Base-by-base conservation (phyloP, 2,888 invertebrate species). In the Scrobipalpa costella region DNA sequence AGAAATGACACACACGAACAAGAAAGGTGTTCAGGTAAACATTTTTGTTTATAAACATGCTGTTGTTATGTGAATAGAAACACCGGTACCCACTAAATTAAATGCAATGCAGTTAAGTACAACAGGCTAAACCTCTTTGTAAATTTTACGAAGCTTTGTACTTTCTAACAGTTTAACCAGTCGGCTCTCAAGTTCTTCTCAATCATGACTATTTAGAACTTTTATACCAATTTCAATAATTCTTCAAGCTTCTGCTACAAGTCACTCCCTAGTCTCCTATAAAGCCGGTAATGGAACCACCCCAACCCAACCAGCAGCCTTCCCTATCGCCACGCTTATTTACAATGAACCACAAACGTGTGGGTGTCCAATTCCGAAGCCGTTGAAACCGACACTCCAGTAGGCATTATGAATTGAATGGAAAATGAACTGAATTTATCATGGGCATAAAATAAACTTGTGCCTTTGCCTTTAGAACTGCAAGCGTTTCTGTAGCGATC, bases 391-490 rank as follows among this genome's bases (percentile, higher is more conserved):
- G 57, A 62, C 62, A 62, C 57, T 57, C 34, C 57, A n/a, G 57
- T 57, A 62, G 47, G 38, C 55, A 62, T 50, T 62, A 57, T 44
- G 49, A 62, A 63, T 58, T 58, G 44, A 62, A 62, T 57, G 57
- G 57, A 44, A 49, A 61, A 62, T 64, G 57, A 58, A 57, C 57
- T 59, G 33, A 61, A 62, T 66, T 47, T 66, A 57, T 63, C 49
- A 59, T 61, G 62, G 62, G 34, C 21, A 44, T 61, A 50, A 68
- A 71, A 71, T 73, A 75, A 27, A 33, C 58, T 58, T 17, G 55
- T 34, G 55, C 44, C 44, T 44, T 44, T 44, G 44, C 55, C 33
- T 34, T 13, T 33, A 55, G 34, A 55, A 34, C 15, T 27, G 55
- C 9, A 55, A 15, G 34, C 34, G n/a, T 33, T 55, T 55, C 34